Base-by-base conservation (phyloP, 2,113 vertebrate species). In the Mohoua ochrocephala region DNA sequence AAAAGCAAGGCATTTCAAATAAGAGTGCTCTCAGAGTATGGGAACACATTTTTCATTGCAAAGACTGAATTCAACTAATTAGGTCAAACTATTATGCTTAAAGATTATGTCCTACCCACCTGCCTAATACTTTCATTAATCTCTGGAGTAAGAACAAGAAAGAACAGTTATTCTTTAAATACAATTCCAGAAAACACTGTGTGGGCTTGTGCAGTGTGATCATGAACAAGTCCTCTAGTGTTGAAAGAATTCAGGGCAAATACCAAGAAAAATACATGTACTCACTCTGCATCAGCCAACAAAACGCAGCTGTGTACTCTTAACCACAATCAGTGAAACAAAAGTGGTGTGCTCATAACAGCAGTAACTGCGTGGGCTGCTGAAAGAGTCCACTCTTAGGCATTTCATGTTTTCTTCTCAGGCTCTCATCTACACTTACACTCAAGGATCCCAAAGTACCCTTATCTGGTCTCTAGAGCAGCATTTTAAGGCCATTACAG, bases 161-260 rank as follows among this genome's bases (percentile, higher is more conserved):
- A 86, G 93, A 96, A 92, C 53, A 92, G 76, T 75, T 92, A 96
- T 81, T 96, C 79, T 91, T 91, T 82, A 95, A 95, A 84, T 68
- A 89, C 80, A 94, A 79, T 95, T 91, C 73, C 93, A 96, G 92
- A 94, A 96, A 96, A 87, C 84, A 91, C 92, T 92, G 91, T 45
- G 95, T 96, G 88, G 91, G 93, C 61, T 89, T 95, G 69, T 93
- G 85, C 79, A 93, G 76, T 6, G 10, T 91, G 88, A 94, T 77
- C 15, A 1, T 56, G 91, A 96, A 96, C 89, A 96, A 95, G 83
- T 96, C 92, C 45, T 91, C 91, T 60, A 95, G 88, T 94, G 95
- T 94, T 96, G 73, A 87, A 96, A 84, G 86, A 93, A 96, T 92
- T 96, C 69, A 89, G 93, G 93, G 96, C 91, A 94, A 96, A 96